These are phyloP conservation scores for Zaprionus ornatus DNA, from an alignment of 1,140 invertebrate species.

Conservation along the genomic window DNA sequence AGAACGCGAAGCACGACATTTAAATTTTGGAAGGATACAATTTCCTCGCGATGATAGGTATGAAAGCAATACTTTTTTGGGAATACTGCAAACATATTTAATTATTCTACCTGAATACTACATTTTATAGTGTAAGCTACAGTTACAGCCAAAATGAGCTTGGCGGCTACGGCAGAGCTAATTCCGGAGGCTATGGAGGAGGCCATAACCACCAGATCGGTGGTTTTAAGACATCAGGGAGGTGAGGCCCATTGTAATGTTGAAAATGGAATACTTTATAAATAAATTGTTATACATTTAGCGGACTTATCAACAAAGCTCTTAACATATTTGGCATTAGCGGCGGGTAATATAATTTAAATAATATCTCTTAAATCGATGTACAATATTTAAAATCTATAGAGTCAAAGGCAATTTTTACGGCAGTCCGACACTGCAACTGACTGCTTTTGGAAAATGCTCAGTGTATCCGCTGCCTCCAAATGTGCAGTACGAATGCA, in stretches of 20 bases:
- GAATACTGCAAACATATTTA: conserved; percentile 2
- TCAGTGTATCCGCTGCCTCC: conserved; percentile 45
- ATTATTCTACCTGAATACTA: conserved; percentile 2
- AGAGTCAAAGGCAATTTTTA: conserved; percentile 61
- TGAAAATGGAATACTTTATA: not conserved
- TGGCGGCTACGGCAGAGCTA: conserved; percentile 17
- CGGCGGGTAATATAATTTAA: conserved; percentile 45
- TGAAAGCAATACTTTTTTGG: conserved; percentile 19
- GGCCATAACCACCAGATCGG: not conserved
- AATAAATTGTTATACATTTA: not conserved
- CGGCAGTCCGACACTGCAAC: conserved; percentile 25
- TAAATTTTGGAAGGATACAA: conserved; percentile 44
- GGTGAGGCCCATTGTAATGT: conserved; percentile 9
- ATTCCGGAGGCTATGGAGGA: conserved; percentile 22
- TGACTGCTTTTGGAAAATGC: conserved; percentile 58
- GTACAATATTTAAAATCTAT: not conserved
- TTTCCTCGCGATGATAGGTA: conserved; percentile 60
- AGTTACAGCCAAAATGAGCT: conserved; percentile 46
- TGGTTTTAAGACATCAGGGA: conserved; percentile 47
- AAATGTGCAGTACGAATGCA: conserved; percentile 62
- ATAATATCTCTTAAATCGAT: not conserved
- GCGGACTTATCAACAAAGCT: conserved; percentile 48
- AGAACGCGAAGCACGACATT: conserved; percentile 56
- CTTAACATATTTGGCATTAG: conserved; percentile 51
- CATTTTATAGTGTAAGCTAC: conserved; percentile 44